Evolutionary conservation across 2,797 vertebrate species (phyloP), one percentile per base, ranked within the genome.

Genomic region (Artibeus lituratus): DNA sequence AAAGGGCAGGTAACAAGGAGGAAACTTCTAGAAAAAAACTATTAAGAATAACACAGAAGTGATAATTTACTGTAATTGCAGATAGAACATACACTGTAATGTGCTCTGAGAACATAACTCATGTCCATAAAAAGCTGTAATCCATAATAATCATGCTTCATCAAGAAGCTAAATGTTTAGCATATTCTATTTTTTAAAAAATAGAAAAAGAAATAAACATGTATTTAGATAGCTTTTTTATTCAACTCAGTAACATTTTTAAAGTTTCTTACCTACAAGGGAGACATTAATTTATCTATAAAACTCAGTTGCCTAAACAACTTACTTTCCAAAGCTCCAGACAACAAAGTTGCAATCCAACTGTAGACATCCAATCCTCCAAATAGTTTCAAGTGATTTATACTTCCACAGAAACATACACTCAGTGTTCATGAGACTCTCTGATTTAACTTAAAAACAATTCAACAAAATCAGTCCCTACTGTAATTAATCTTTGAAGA

Each of bases 381-480:
- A 74, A 94, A 74, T 73, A 87, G 65, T 39, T 85, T 76, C 32
- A 47, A 26, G 55, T 93, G 77, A 83, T n/a, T 87, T 62, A 62
- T 74, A 80, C 73, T 87, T 80, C 49, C 65, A 59, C 35, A 42
- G 70, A 70, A 95, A 57, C 35, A 47, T 12, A 72, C 1, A 74
- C n/a, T 88, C 82, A 73, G n/a, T 76, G 26, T 83, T 90, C 81
- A 94, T 15, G 32, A 89, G 62, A 90, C 21, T 90, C 72, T 93
- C 21, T 74, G 29, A 72, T 74, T 82, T 92, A 83, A 73, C 42
- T 90, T 49, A 37, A 57, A 70, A n/a, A 73, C 35, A 92, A 81
- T n/a, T 88, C 44, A 90, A 84, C 65, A 92, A 74, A 96, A 87
- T 35, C 2, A 74, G 35, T 76, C 84, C n/a, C 12, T 76, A 69